phyloP scores from a whole-genome alignment of 2,797 vertebrate species.

The Botia almorhae region DNA sequence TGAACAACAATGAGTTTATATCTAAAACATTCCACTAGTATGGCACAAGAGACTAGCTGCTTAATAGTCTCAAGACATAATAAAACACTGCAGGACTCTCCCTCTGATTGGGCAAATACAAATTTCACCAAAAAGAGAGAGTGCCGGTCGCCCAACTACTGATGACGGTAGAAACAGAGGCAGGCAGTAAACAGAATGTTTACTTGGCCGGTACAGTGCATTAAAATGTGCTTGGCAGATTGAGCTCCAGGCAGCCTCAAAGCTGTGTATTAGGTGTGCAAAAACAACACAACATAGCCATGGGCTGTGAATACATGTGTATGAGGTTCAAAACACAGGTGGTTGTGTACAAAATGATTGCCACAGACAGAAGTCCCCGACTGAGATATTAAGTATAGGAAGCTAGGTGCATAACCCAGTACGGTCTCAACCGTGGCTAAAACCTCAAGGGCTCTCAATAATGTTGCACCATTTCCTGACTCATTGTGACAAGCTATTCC shows the following conservation, averaged over 20 bases:
- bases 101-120: slow-evolving; percentile 49
- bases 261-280: slow-evolving; percentile 39
- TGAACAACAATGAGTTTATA: slow-evolving; percentile 53
- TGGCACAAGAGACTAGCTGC: slow-evolving; percentile 55
- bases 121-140: slow-evolving; percentile 60
- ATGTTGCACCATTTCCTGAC: background rate
- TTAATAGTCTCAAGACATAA: slow-evolving; percentile 60
- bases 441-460: background rate
- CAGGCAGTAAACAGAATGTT: slow-evolving; percentile 69
- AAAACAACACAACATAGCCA: slow-evolving; percentile 40
- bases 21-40: slow-evolving; percentile 56
- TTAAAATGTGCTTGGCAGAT: slow-evolving; percentile 78
- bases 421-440: background rate
- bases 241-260: slow-evolving; percentile 68
- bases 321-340: slow-evolving; percentile 34
- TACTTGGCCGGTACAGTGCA: slow-evolving; percentile 78
- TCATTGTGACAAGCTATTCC: background rate
- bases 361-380: slow-evolving; percentile 16
- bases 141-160: slow-evolving; percentile 42
- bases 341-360: slow-evolving; percentile 14
- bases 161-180: slow-evolving; percentile 65
- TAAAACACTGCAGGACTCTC: slow-evolving; percentile 55
- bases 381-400: background rate
- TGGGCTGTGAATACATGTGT: slow-evolving; percentile 11
- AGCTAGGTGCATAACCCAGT: background rate